Base-by-base conservation (phyloP, 2,797 vertebrate genomes). In the Spondyliosoma cantharus region DNA sequence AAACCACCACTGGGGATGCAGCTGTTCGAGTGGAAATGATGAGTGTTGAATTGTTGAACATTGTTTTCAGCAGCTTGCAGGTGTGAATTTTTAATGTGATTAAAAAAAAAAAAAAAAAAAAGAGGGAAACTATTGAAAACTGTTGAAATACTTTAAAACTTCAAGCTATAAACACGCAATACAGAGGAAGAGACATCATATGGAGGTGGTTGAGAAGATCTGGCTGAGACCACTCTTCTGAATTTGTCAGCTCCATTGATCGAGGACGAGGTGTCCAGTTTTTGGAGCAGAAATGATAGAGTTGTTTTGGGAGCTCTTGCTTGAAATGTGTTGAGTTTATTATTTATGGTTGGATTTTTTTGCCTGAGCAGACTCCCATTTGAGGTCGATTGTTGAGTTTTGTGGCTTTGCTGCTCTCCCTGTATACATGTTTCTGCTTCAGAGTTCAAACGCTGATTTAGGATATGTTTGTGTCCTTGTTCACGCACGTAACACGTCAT, bases 201-300 rank as follows among this genome's bases (percentile, higher is more conserved):
- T 32, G 2, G n/a, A 48, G 22, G 7, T 22, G 57, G 22, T 19
- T 25, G 6, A 48, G 56, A 45, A 19, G 50, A 48, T 45, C 37
- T 57, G 16, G 13, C 25, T 50, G 46, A 67, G 50, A 48, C 29
- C 11, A 56, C 67, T 3, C 37, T 58, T 16, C 42, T 59, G 42
- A 20, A 67, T 57, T 29, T 79, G 24, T 72, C 37, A 54, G 63
- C 19, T 43, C 56, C 59, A 42, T 15, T 50, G 45, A 25, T 22
- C 0, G 17, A 69, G n/a, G 13, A 54, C 20, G 32, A 0, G n/a
- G 7, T 37, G 37, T 29, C 20, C n/a, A 67, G 20, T 25, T 61
- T 76, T 60, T 58, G 45, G 63, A 81, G 74, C 59, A 74, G 67
- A 76, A 56, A 16, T 66, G 16, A 77, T 61, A 6, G 3, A 46